Evolutionary conservation across 2,888 invertebrate genomes (phyloP), one percentile per base, ranked within the genome.

Genomic region (Coenonympha glycerion): DNA sequence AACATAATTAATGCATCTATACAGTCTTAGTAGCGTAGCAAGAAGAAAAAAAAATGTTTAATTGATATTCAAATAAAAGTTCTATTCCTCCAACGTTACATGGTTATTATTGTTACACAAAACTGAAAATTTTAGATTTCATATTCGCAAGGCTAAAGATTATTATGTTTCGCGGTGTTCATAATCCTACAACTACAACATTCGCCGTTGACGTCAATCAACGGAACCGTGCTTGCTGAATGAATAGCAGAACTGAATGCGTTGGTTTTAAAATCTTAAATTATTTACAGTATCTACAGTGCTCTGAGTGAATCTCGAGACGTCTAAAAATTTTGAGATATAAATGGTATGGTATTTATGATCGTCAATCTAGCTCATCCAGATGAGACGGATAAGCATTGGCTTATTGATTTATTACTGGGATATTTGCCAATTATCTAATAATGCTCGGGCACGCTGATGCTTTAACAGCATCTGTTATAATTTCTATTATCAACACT

Each of bases 121-220:
- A 11, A 13, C 28, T 28, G n/a, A 9, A n/a, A n/a, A n/a, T 9
- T 31, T 9, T n/a, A 18, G 9, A 30, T 37, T 13, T 11, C 18
- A 40, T 13, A 18, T 37, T 24, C 24, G 22, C 22, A 39, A 22
- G 39, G 6, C 30, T 11, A 11, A 3, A 22, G 37, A 28, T 46
- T 53, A 40, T 49, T 37, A n/a, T n/a, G 28, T 40, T 37, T 37
- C 28, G 33, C 16, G 28, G 26, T 28, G 33, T 49, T 49, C 46
- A 46, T 30, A 41, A 40, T 39, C 47, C 1, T 31, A 31, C 6
- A 15, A 31, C 18, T 41, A 41, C 45, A 50, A 55, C 55, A 48
- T 57, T 52, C 52, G 42, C 47, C 13, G 30, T 41, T 57, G 57
- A 55, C 57, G 57, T 57, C 55, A 55, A 41, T 50, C 33, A 28